Conservation (phyloP, 2,113 vertebrate genomes). For the Athene cunicularia region DNA sequence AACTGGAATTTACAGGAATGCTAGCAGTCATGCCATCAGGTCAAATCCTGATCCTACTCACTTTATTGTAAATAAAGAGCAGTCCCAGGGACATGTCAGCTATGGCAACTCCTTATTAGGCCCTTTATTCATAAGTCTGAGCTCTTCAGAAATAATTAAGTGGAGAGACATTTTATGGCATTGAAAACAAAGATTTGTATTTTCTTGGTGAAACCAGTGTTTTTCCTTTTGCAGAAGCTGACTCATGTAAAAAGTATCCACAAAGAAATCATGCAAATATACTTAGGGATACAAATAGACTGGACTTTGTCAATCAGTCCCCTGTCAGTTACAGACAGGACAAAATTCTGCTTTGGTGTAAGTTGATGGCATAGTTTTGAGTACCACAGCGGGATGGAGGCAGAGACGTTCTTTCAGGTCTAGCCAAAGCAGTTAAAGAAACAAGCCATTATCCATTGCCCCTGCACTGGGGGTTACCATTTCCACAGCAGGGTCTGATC, state of each 20-base stretch:
- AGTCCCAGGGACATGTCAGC: background rate
- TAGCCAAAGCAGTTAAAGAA: background rate
- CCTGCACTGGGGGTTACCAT: background rate
- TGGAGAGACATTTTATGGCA: slow-evolving; percentile 1
- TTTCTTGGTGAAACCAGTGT: slow-evolving; percentile 24
- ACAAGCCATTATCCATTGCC: background rate
- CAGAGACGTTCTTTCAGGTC: background rate
- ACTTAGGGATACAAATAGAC: background rate
- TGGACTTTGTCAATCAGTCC: background rate
- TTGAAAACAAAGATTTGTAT: slow-evolving; percentile 1
- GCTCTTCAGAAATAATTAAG: slow-evolving; percentile 8
- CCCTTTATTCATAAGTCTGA: background rate
- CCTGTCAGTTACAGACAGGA: background rate
- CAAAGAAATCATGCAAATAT: background rate
- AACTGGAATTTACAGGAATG: slow-evolving; percentile 30
- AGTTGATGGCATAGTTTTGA: background rate
- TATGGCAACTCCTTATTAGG: background rate
- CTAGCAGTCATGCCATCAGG: slow-evolving; percentile 15
- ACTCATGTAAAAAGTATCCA: slow-evolving; percentile 34
- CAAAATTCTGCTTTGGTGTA: background rate
- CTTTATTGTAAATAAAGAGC: slow-evolving; percentile 1
- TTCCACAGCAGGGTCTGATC: background rate
- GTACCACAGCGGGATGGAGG: background rate
- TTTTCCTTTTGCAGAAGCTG: slow-evolving; percentile 37
- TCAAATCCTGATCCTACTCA: background rate